Evolutionary conservation across 2,797 vertebrate species (phyloP), one percentile per base, ranked within the genome.

Genomic region (Enteromius anoplus): DNA sequence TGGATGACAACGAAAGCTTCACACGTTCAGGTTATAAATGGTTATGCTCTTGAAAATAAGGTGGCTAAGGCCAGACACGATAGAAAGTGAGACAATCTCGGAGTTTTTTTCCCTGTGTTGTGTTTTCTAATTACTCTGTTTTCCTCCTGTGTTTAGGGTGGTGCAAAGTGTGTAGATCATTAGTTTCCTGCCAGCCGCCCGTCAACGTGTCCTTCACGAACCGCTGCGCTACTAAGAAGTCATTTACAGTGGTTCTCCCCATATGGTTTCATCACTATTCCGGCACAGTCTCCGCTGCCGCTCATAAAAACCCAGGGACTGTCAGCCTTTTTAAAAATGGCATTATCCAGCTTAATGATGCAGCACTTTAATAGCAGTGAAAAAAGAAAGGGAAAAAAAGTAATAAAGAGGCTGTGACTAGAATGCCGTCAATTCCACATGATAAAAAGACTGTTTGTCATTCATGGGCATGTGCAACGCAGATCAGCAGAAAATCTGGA

Each of bases 141-240:
- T 75, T 55, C 66, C 23, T 71, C 75, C 62, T 23, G 73, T 91
- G 88, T 91, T 86, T 84, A 76, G 73, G 60, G 80, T 78, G 84
- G 86, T 69, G 82, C 90, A 87, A 93, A 92, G 89, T 90, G 90
- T 93, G 92, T 92, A 92, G 92, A 93, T 94, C 93, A 93, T 94
- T 95, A 95, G 94, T 92, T 92, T 93, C 89, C 92, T 70, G 79
- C 73, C 91, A 85, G 86, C 89, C 87, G 91, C 91, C 89, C 91
- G 91, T 94, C 94, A 93, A 90, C 91, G 92, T 93, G 94, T 95
- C 95, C 95, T 96, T 96, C 94, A 96, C 94, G 93, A 95, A 91
- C 93, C 93, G 81, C 92, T 94, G 94, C 94, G 89, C 93, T 89
- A 90, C 93, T 95, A 95, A 95, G 94, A 95, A 94, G 93, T 93